Percentiles rank a stretch among this genome's conserved stretches.
phyloP scores from a whole-genome alignment of 2,888 invertebrate genomes.

The Catocala nupta region DNA sequence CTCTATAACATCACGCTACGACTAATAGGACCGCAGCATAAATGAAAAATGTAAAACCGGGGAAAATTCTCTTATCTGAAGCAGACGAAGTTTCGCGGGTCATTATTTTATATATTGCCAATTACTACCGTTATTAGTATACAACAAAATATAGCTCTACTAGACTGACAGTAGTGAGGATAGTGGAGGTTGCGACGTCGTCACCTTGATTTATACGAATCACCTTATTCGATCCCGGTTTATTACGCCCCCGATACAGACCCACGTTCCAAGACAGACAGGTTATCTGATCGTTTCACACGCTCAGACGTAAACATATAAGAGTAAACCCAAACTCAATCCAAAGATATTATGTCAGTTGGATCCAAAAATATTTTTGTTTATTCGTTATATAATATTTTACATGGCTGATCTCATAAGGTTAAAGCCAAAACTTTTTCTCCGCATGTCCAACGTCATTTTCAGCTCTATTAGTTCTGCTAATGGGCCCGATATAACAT shows the following conservation, averaged over 20 bases:
- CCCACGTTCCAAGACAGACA: slow-evolving; percentile 12
- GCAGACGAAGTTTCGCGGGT: too few relatives aligned
- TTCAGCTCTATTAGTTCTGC: slow-evolving; percentile 32
- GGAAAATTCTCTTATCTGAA: too few relatives aligned
- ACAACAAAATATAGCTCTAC: too few relatives aligned
- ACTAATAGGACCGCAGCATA: too few relatives aligned
- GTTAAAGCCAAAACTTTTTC: slow-evolving; percentile 16
- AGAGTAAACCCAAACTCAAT: neutral
- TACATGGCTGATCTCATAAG: neutral
- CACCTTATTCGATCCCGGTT: slow-evolving; percentile 59
- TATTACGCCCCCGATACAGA: slow-evolving; percentile 54
- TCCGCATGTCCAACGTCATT: slow-evolving; percentile 25
- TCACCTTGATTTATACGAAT: slow-evolving; percentile 64
- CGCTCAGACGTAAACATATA: slow-evolving; percentile 1
- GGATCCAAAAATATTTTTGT: neutral
- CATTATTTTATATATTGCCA: too few relatives aligned
- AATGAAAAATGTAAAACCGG: too few relatives aligned
- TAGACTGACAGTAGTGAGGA: too few relatives aligned
- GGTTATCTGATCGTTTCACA: slow-evolving; percentile 1
- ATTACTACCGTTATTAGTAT: too few relatives aligned
- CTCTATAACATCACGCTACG: too few relatives aligned
- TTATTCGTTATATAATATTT: neutral
- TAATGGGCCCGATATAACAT: slow-evolving; percentile 44
- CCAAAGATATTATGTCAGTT: too few relatives aligned
- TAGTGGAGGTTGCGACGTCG: slow-evolving; percentile 39